phyloP scores from a whole-genome alignment of 2,888 invertebrate species.

The Drosophila fungiperda region DNA sequence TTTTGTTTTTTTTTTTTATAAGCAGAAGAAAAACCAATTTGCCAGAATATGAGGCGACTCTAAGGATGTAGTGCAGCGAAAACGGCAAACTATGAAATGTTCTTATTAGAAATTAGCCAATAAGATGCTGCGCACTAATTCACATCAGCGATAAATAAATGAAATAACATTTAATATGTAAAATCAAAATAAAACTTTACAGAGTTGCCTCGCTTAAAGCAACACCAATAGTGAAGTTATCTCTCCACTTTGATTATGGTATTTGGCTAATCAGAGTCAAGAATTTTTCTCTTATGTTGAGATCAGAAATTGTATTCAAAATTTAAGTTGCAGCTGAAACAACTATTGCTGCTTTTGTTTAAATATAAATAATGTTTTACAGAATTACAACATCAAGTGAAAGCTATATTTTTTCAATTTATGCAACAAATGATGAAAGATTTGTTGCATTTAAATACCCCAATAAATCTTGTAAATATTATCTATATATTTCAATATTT shows the following conservation, averaged over 20 bases:
- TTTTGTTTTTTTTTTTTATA: background rate
- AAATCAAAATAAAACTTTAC: background rate
- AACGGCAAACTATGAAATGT: background rate
- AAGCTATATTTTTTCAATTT: background rate
- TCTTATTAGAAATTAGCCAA: background rate
- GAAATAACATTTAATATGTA: background rate
- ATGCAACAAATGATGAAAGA: background rate
- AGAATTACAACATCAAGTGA: background rate
- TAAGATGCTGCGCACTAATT: background rate
- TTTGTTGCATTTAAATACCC: background rate
- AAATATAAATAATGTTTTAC: background rate
- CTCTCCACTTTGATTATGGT: background rate
- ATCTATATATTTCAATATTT: background rate
- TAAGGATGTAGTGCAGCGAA: background rate
- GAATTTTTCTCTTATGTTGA: background rate
- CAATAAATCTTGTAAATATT: background rate
- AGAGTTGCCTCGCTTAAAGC: background rate
- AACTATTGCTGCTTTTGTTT: background rate
- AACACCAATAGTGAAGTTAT: background rate
- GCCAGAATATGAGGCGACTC: no score
- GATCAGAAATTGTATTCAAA: background rate
- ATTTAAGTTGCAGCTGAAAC: background rate
- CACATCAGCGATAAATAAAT: background rate
- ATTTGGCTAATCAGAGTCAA: background rate
- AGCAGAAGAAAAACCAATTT: background rate